Evolutionary conservation across 2,113 vertebrate species (phyloP).

Genomic region (Cricetomys ansorgei): DNA sequence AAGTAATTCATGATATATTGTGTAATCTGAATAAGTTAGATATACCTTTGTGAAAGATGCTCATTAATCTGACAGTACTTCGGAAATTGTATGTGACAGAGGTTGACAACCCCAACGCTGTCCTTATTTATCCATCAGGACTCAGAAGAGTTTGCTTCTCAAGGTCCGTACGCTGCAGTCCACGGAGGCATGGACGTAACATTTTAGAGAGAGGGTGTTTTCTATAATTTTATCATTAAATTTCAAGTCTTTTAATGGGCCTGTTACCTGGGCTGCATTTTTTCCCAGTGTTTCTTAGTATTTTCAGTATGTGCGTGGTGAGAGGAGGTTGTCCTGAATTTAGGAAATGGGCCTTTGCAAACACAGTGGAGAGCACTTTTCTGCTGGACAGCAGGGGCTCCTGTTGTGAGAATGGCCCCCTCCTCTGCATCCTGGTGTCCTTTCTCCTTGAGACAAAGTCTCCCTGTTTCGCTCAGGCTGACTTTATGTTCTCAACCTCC

Average conservation of each 20-base stretch:
- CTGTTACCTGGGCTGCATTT: neutral
- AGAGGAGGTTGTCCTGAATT: neutral
- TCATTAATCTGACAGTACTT: neutral
- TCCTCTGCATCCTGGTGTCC: neutral
- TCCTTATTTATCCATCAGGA: neutral
- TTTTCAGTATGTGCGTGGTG: neutral
- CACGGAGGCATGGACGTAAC: neutral
- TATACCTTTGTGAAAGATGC: neutral
- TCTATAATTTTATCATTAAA: neutral
- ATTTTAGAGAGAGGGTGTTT: neutral
- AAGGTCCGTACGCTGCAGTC: neutral
- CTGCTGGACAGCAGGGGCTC: neutral
- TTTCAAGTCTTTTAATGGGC: neutral
- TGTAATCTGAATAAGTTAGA: neutral
- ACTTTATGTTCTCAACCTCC: neutral
- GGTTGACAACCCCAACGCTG: accelerated
- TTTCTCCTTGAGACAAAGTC: neutral
- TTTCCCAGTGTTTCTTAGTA: neutral
- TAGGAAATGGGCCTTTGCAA: neutral
- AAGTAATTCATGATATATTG: neutral
- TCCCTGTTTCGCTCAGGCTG: neutral
- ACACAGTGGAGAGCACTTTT: neutral
- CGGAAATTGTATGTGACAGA: too few relatives aligned
- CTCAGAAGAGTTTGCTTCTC: neutral
- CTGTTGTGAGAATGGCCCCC: neutral